Conservation (phyloP, 2,113 vertebrate genomes). For the Osmerus eperlanus region DNA sequence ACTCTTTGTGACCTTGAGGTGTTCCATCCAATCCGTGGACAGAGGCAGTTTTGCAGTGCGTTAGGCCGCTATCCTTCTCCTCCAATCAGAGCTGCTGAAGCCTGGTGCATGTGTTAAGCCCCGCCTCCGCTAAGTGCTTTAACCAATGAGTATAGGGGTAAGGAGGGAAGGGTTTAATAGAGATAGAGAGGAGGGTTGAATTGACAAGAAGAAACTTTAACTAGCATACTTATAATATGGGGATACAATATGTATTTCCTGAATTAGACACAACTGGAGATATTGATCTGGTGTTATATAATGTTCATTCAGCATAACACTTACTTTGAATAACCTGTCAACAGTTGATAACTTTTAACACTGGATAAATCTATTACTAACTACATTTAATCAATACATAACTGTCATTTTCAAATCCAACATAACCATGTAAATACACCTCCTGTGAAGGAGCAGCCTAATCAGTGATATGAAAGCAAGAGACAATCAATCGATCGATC, state of each 20-base stretch:
- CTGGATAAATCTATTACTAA: slow-evolving; percentile 41
- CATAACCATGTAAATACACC: not conserved
- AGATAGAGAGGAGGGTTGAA: not conserved
- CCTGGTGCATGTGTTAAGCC: slow-evolving; percentile 60
- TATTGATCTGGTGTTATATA: too few relatives aligned
- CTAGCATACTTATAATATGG: not conserved
- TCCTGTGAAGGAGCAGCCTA: too few relatives aligned
- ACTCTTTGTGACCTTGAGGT: not conserved
- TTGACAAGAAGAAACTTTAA: slow-evolving; percentile 1
- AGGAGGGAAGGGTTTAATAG: not conserved
- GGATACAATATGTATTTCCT: too few relatives aligned
- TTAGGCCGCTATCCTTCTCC: slow-evolving; percentile 12
- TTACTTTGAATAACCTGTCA: not conserved
- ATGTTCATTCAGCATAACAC: too few relatives aligned
- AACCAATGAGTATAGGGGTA: slow-evolving; percentile 30
- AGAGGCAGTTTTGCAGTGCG: not conserved
- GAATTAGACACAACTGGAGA: too few relatives aligned
- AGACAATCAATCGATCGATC: too few relatives aligned
- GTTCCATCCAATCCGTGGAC: slow-evolving; percentile 10
- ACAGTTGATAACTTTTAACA: not conserved
- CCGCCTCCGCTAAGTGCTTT: slow-evolving; percentile 56
- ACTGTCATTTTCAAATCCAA: slow-evolving; percentile 13
- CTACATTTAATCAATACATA: slow-evolving; percentile 24
- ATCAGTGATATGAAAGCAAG: too few relatives aligned
- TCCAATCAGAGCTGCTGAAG: slow-evolving; percentile 63